These are phyloP conservation scores for Bathynomus jamesi DNA, from an alignment of 1,140 invertebrate genomes.

Conservation along the genomic window DNA sequence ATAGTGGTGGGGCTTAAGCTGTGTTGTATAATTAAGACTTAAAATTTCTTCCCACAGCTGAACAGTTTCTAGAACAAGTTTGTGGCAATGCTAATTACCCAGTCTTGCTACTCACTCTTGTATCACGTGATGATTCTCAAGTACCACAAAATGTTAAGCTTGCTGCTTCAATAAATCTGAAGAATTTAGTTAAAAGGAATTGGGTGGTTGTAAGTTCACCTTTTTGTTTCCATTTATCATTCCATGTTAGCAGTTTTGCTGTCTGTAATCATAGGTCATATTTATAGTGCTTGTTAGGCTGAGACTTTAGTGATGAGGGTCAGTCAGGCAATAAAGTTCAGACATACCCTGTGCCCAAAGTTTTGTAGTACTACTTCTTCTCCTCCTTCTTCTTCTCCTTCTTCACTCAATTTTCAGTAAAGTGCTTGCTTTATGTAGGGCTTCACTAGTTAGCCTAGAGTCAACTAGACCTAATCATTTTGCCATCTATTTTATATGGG, in stretches of 20 bases:
- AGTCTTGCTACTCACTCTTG: constrained; percentile 70
- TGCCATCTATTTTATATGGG: too few species aligned
- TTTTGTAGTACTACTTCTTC: too few species aligned
- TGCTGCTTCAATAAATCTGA: constrained; percentile 85
- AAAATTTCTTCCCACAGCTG: constrained; percentile 59
- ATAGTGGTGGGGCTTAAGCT: too few species aligned
- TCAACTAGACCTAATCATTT: too few species aligned
- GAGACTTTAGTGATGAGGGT: not conserved
- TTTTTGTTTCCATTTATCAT: too few species aligned
- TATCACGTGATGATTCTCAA: constrained; percentile 62
- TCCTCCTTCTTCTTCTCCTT: too few species aligned
- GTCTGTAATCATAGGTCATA: not conserved
- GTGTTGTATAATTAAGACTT: too few species aligned
- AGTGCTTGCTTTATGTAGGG: too few species aligned
- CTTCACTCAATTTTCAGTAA: too few species aligned
- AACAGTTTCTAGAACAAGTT: constrained; percentile 83
- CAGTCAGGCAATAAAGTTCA: not conserved
- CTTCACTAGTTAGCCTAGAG: too few species aligned
- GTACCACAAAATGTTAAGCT: constrained; percentile 62
- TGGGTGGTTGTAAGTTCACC: constrained; percentile 71
- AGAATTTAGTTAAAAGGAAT: constrained; percentile 93
- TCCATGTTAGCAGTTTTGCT: too few species aligned
- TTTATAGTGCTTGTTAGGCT: not conserved
- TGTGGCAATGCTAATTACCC: constrained; percentile 88
- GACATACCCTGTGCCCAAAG: too few species aligned